These are phyloP conservation scores for Argyra leucocephala DNA, from an alignment of 2,888 invertebrate species.

Conservation along the genomic window DNA sequence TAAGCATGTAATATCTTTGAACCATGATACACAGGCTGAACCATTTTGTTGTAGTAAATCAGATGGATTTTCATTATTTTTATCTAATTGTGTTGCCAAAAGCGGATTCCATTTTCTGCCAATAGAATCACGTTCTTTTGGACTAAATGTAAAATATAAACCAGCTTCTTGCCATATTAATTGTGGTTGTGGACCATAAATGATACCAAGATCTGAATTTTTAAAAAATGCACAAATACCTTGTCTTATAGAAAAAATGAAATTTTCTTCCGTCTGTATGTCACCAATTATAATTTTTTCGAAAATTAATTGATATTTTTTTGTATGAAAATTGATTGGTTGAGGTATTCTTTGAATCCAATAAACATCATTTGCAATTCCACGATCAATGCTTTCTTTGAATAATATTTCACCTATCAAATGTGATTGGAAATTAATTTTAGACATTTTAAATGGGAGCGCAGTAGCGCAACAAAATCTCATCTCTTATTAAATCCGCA, in stretches of 20 bases:
- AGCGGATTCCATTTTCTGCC: conserved; percentile 26
- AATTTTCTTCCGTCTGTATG: conserved; percentile 32
- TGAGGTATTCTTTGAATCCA: conserved; percentile 7
- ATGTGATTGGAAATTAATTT: too few relatives aligned
- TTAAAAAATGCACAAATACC: conserved; percentile 39
- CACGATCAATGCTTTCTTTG: not conserved
- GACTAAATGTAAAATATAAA: conserved; percentile 43
- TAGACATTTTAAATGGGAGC: too few relatives aligned
- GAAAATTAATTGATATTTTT: conserved; percentile 20
- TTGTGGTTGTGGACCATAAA: conserved; percentile 39
- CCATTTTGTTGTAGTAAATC: conserved; percentile 26
- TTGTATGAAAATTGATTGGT: conserved; percentile 18
- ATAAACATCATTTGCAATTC: not conserved
- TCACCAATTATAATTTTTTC: conserved; percentile 35
- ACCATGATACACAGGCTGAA: conserved; percentile 42
- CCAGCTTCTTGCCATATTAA: conserved; percentile 43
- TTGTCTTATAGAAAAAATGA: conserved; percentile 34
- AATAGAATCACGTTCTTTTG: conserved; percentile 39
- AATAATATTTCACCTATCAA: too few relatives aligned
- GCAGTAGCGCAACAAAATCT: too few relatives aligned
- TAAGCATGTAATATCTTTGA: conserved; percentile 34
- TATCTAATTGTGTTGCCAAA: conserved; percentile 18
- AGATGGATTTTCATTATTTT: conserved; percentile 7
- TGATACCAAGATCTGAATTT: conserved; percentile 36
- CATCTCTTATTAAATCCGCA: too few relatives aligned